Conservation (phyloP, 1,140 invertebrate genomes). For the Polypedilum pembai region DNA sequence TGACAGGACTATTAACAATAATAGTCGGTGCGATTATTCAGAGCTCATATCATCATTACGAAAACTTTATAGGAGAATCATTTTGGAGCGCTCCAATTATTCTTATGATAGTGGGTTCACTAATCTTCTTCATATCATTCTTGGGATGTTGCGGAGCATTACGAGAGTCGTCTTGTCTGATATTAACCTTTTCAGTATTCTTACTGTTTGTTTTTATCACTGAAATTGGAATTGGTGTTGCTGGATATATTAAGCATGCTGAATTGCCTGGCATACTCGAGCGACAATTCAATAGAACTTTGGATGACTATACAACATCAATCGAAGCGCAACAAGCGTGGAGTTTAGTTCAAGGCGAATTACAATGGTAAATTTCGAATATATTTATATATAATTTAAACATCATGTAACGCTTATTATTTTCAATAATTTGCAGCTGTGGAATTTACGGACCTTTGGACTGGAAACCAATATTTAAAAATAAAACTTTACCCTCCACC, state of each 20-base stretch:
- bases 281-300: conserved; percentile 57
- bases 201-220: conserved; percentile 73
- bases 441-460: conserved; percentile 61
- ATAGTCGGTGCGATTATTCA: conserved; percentile 62
- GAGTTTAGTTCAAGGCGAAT: conserved; percentile 71
- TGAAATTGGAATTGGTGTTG: conserved; percentile 76
- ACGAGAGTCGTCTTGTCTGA: conserved; percentile 81
- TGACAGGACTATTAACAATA: conserved; percentile 67
- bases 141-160: conserved; percentile 83
- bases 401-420: too few relatives aligned
- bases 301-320: conserved; percentile 57
- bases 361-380: conserved; percentile 49
- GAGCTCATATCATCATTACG: conserved; percentile 57
- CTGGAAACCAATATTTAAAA: conserved; percentile 53
- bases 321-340: conserved; percentile 57
- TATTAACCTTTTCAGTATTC: conserved; percentile 78
- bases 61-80: conserved; percentile 57
- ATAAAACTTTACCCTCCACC: conserved; percentile 53
- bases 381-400: too few relatives aligned
- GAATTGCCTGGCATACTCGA: conserved; percentile 60
- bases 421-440: conserved; percentile 44
- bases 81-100: conserved; percentile 66
- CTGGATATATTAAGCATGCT: conserved; percentile 69
- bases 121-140: conserved; percentile 77
- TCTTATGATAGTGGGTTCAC: conserved; percentile 73